Conservation (phyloP, 2,888 invertebrate species). For the Agrenia bidenticulata region DNA sequence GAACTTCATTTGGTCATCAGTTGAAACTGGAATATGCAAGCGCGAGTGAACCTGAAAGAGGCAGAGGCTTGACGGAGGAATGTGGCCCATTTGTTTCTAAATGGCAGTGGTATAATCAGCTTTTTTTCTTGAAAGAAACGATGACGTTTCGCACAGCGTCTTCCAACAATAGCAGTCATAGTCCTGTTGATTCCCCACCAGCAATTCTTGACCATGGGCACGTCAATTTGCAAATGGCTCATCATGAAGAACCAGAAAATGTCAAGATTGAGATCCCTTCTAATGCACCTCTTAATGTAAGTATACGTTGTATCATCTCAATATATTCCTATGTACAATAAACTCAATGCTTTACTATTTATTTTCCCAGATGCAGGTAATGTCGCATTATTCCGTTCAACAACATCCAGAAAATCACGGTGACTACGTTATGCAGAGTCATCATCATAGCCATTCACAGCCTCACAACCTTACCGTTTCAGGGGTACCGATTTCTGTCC, state of each 20-base stretch:
- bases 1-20: constrained; percentile 43
- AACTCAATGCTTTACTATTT: constrained; percentile 5
- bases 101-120: constrained; percentile 45
- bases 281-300: constrained; percentile 19
- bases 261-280: constrained; percentile 11
- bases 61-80: neutral
- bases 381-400: constrained; percentile 14
- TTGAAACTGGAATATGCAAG: constrained; percentile 39
- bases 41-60: constrained; percentile 27
- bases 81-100: constrained; percentile 30
- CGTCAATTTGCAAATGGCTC: neutral
- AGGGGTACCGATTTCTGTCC: constrained; percentile 19
- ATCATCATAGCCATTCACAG: constrained; percentile 32
- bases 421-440: constrained; percentile 19
- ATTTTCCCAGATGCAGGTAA: constrained; percentile 13
- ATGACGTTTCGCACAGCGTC: constrained; percentile 36
- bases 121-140: constrained; percentile 40
- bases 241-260: neutral
- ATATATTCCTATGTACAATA: neutral
- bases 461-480: constrained; percentile 22
- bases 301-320: neutral
- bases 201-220: neutral
- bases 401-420: constrained; percentile 19
- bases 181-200: constrained; percentile 13
- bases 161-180: neutral